A percentile compares a stretch with the other conserved stretches of the same genome.
Evolutionary conservation across 2,888 invertebrate genomes (phyloP).

Genomic region (Volucella zonaria): DNA sequence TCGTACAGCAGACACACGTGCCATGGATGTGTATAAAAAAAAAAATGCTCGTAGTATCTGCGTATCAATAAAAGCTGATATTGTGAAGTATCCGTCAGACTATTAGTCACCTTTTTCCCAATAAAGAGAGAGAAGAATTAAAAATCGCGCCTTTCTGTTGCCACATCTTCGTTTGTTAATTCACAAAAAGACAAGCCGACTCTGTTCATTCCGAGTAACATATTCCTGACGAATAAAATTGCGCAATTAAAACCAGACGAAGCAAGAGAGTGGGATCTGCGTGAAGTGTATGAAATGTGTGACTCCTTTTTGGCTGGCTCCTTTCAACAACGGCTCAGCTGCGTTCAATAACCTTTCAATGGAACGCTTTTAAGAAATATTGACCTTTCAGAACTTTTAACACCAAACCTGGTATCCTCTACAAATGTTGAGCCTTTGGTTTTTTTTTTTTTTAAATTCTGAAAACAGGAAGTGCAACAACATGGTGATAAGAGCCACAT

Average conservation of each 20-base stretch:
- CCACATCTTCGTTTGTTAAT: slow-evolving; percentile 30
- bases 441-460: neutral
- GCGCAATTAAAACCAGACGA: slow-evolving; percentile 26
- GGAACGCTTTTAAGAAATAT: slow-evolving; percentile 25
- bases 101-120: slow-evolving; percentile 25
- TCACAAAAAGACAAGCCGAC: neutral
- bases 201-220: neutral
- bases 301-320: slow-evolving; percentile 9
- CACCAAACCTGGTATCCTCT: neutral
- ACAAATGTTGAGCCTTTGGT: neutral
- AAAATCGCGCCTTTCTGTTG: neutral
- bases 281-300: neutral
- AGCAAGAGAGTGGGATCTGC: neutral
- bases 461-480: slow-evolving; percentile 16
- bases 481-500: neutral
- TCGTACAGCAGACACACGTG: too few species aligned
- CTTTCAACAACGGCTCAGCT: neutral
- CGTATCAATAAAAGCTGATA: too few species aligned
- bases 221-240: slow-evolving; percentile 17
- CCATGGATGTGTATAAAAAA: too few species aligned
- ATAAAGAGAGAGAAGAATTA: slow-evolving; percentile 20
- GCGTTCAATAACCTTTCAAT: slow-evolving; percentile 27
- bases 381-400: slow-evolving; percentile 13
- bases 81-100: too few species aligned
- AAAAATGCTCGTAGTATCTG: too few species aligned